phyloP scores from a whole-genome alignment of 92 coral and sea anemone species.

The Paragorgia papillata region DNA sequence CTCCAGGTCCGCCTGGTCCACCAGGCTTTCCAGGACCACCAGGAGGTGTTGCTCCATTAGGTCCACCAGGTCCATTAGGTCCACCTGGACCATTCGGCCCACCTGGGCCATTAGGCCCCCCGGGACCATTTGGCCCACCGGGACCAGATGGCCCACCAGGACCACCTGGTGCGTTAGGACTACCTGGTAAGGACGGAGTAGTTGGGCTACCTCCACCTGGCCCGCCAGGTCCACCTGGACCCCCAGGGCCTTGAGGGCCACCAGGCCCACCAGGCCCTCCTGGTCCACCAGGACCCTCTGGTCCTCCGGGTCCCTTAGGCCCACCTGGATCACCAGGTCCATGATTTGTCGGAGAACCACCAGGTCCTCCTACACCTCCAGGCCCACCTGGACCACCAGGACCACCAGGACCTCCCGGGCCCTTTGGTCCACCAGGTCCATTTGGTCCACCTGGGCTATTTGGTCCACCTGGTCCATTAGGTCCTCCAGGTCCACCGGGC shows the following conservation, averaged over 20 bases:
- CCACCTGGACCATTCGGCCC: background rate
- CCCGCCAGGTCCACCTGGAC: slow-evolving; percentile 65
- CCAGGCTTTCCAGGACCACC: slow-evolving; percentile 52
- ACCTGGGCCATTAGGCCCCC: slow-evolving; percentile 38
- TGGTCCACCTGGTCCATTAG: background rate
- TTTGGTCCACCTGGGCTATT: background rate
- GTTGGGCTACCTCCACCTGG: slow-evolving; percentile 57
- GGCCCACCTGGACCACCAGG: slow-evolving; percentile 70
- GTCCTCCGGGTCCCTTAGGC: slow-evolving; percentile 29
- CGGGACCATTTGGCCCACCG: slow-evolving; percentile 86
- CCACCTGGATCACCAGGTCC: slow-evolving; percentile 62
- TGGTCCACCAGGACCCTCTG: slow-evolving; percentile 47
- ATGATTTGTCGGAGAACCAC: slow-evolving; percentile 76
- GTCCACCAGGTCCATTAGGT: background rate
- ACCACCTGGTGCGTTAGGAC: slow-evolving; percentile 75
- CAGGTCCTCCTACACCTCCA: slow-evolving; percentile 55
- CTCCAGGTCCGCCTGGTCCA: slow-evolving; percentile 53
- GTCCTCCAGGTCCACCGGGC: slow-evolving; percentile 6
- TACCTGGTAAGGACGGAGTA: slow-evolving; percentile 54
- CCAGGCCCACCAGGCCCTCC: background rate
- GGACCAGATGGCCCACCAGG: slow-evolving; percentile 87
- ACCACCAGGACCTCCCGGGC: slow-evolving; percentile 51
- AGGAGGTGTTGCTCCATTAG: background rate
- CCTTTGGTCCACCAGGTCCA: slow-evolving; percentile 3
- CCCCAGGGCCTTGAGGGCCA: slow-evolving; percentile 68